Base-by-base conservation (phyloP, 2,113 vertebrate genomes). In the Serilophus lunatus region DNA sequence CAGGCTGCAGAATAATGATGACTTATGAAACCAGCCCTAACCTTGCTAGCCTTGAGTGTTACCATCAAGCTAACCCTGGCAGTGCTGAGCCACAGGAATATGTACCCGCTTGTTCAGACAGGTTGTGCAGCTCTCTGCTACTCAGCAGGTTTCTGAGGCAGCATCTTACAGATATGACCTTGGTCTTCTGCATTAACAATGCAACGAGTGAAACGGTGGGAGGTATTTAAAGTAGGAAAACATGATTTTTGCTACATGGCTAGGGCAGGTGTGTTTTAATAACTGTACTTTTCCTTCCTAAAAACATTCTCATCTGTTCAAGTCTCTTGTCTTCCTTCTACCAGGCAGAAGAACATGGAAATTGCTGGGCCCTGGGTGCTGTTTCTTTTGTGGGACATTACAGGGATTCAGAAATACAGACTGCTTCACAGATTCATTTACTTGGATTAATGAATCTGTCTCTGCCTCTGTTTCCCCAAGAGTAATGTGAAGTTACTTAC, bases 401-500 rank as follows among this genome's bases (percentile, higher is more conserved):
- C 31, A 33, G 22, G 40, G 61, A 87, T 72, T 91, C 65, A 68
- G 36, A 70, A 92, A 71, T 83, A 68, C 65, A 45, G 61, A 20
- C 57, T 66, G 50, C 78, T 76, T 84, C 77, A 71, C 29, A 26
- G 59, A 66, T 69, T 91, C 79, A 71, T 96, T 93, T 92, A 29
- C 57, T 49, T 85, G 66, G 57, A 91, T 85, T 94, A 92, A 93
- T 94, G 88, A 90, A 75, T 82, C 87, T 93, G 80, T 86, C 80
- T 85, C 65, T 89, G 91, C 93, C 94, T 95, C 93, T 85, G 75
- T 95, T 97, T 96, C 84, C 84, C 71, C 82, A 85, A 72, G 89
- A 95, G 84, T 92, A 82, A 95, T 94, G 84, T 69, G 75, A 85
- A 89, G 91, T 90, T 87, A 69, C 86, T 92, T 60, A 65, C 4